A percentile compares a stretch with the other conserved stretches of the same genome.
These are phyloP conservation scores for Actinernus sp. DNA, from an alignment of 92 coral and sea anemone species.

Conservation along the genomic window DNA sequence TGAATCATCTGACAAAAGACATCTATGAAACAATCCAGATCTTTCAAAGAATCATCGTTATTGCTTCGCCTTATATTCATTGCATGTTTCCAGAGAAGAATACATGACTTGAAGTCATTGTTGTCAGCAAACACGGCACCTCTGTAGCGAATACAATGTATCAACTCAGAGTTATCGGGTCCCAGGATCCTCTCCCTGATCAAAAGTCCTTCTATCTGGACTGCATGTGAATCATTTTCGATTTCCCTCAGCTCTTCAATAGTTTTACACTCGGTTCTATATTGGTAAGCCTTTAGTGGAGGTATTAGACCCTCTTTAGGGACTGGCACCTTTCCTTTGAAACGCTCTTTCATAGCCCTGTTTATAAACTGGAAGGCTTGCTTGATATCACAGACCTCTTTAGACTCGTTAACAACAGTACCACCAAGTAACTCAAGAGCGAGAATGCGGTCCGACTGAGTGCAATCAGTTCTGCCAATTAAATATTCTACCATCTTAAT, in stretches of 20 bases:
- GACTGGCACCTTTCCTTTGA: conserved; percentile 4
- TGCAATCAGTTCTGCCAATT: conserved; percentile 53
- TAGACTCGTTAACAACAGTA: conserved; percentile 84
- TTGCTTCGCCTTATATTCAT: too few relatives aligned
- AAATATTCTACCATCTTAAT: conserved; percentile 78
- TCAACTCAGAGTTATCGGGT: too few relatives aligned
- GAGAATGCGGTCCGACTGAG: conserved; percentile 45
- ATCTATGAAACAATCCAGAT: too few relatives aligned
- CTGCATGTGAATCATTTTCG: conserved; percentile 59
- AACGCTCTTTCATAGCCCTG: conserved; percentile 68
- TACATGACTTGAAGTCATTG: too few relatives aligned
- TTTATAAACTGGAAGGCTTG: conserved; percentile 63
- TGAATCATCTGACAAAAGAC: conserved; percentile 88
- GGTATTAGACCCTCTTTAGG: conserved; percentile 38
- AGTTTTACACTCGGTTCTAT: conserved; percentile 66
- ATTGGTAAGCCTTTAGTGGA: conserved; percentile 73
- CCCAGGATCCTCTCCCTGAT: conserved; percentile 77
- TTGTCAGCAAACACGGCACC: too few relatives aligned
- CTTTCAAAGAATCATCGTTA: conserved; percentile 79
- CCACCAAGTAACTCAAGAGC: conserved; percentile 79
- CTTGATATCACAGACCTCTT: conserved; percentile 63
- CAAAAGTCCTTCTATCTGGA: conserved; percentile 80
- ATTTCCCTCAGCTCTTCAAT: conserved; percentile 44
- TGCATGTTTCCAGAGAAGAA: too few relatives aligned
- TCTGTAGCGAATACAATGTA: too few relatives aligned